Evolutionary conservation across 2,888 invertebrate genomes (phyloP), one percentile per base, ranked within the genome.

Genomic region (Limnephilus auricula): DNA sequence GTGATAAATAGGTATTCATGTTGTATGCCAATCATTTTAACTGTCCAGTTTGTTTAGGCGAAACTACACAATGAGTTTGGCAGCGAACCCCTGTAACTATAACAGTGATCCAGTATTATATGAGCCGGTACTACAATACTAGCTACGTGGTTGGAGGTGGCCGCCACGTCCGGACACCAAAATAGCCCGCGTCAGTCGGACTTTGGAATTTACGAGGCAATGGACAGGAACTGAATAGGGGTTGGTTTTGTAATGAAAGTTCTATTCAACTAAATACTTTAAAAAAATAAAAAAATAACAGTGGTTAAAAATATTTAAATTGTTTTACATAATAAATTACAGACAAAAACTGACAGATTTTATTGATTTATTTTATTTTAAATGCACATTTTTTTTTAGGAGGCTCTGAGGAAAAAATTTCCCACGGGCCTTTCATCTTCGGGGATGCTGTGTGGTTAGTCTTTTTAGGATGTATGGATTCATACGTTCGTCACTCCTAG

Each of bases 161-260:
- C 65, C 65, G n/a, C 65, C 65, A 65, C 65, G n/a, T 65, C 65
- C 65, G 65, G 65, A 65, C 25, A 65, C 65, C 65, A 65, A 65
- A 65, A 65, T 65, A 65, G 65, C 65, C 65, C 65, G 65, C 65
- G 65, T 65, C 65, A 65, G 65, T 65, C 65, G 25, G 65, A 65
- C 65, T 65, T 65, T 9, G 25, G 65, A n/a, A 65, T 65, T 65
- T 65, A 65, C 65, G 65, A 65, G 65, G 65, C 65, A 65, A 65
- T 65, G 65, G 65, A 65, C 65, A 65, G 65, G 65, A 65, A 65
- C 65, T 65, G 65, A 65, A 65, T 65, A n/a, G 65, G 65, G 65
- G 65, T 25, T n/a, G 65, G 65, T 65, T 65, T 65, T 65, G 2
- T 2, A 65, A 65, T 65, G 1, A 25, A 25, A 65, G 65, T n/a